Conservation (phyloP, 2,113 vertebrate genomes). For the Marmota monax region DNA sequence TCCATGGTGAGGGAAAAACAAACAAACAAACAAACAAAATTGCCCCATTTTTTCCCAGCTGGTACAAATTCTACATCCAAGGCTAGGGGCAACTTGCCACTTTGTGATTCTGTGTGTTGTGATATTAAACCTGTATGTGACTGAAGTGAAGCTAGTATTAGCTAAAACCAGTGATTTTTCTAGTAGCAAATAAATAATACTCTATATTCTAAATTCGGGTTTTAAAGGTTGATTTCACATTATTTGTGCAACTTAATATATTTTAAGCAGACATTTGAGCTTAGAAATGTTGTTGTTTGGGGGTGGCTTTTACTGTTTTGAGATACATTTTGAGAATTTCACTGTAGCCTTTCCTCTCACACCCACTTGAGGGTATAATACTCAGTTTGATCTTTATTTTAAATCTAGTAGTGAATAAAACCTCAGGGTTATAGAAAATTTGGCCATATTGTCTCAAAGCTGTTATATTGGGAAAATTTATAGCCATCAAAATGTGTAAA, state of each 20-base stretch:
- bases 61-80: neutral
- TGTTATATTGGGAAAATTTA: neutral
- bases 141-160: neutral
- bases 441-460: neutral
- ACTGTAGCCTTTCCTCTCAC: neutral
- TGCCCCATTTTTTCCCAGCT: neutral
- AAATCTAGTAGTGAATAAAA: neutral
- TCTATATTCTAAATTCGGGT: neutral
- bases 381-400: neutral
- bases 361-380: neutral
- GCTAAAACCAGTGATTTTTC: neutral
- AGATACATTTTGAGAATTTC: neutral
- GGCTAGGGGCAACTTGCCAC: neutral
- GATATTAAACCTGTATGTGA: neutral
- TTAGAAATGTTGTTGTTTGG: neutral
- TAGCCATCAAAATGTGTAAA: neutral
- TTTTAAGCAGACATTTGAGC: neutral
- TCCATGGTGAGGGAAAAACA: no score
- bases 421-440: neutral
- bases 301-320: neutral
- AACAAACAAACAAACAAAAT: neutral
- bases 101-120: neutral
- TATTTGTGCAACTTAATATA: neutral
- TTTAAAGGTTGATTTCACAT: neutral
- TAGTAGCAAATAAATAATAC: neutral